phyloP scores from a whole-genome alignment of 1,140 invertebrate genomes.

The Listronotus oregonensis region DNA sequence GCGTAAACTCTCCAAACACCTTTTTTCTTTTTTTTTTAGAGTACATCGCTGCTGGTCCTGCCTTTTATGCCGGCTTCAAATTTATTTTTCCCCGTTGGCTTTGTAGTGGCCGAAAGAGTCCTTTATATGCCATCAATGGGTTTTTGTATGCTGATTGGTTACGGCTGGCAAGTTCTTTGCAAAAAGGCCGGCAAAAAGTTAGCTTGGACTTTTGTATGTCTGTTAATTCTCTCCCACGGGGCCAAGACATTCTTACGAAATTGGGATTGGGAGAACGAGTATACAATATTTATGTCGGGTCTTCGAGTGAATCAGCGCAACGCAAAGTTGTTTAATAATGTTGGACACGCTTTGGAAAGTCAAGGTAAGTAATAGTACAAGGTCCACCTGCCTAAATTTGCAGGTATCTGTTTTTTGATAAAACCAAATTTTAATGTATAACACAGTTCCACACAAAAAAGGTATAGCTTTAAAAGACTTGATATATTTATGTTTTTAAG shows the following conservation, averaged over 20 bases:
- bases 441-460: too few species aligned
- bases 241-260: slow-evolving; percentile 86
- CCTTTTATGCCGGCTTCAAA: slow-evolving; percentile 96
- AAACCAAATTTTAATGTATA: too few species aligned
- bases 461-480: too few species aligned
- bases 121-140: slow-evolving; percentile 98
- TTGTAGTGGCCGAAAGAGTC: slow-evolving; percentile 94
- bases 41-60: slow-evolving; percentile 82
- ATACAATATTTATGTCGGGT: slow-evolving; percentile 90
- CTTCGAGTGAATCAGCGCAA: slow-evolving; percentile 89
- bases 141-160: slow-evolving; percentile 90
- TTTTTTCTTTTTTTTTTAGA: slow-evolving; percentile 58
- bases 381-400: too few species aligned
- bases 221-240: slow-evolving; percentile 76
- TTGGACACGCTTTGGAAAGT: slow-evolving; percentile 92
- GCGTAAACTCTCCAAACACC: slow-evolving; percentile 1
- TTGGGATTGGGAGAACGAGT: slow-evolving; percentile 91
- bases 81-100: slow-evolving; percentile 96
- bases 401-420: too few species aligned
- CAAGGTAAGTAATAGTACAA: slow-evolving; percentile 77
- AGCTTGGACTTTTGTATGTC: slow-evolving; percentile 65
- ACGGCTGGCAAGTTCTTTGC: slow-evolving; percentile 66
- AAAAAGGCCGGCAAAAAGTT: slow-evolving; percentile 64
- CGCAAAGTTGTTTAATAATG: slow-evolving; percentile 96
- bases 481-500: too few species aligned